Evolutionary conservation across 2,888 invertebrate species (phyloP).

Genomic region (Oxyscelio sp.): DNA sequence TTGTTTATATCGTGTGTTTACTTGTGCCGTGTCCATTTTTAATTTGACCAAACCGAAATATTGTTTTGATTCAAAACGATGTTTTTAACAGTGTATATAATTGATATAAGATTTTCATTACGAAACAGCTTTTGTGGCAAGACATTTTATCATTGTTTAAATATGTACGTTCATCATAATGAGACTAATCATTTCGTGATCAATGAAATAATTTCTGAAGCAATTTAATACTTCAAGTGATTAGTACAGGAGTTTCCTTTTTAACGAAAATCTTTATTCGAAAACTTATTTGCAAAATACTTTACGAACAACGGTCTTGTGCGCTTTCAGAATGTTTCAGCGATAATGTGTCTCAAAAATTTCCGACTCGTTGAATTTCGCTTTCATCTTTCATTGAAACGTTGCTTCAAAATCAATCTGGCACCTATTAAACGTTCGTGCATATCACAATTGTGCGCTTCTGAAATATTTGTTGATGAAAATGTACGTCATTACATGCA

Average conservation of each 20-base stretch:
- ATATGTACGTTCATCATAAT: no score
- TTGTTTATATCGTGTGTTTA: no score
- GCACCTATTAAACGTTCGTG: constrained; percentile 3
- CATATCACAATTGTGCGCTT: background rate
- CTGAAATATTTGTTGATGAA: background rate
- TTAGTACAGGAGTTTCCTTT: background rate
- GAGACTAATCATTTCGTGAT: background rate
- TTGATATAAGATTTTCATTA: no score
- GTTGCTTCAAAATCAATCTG: background rate
- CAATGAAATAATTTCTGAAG: background rate
- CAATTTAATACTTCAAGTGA: background rate
- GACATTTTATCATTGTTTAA: no score
- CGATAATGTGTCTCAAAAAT: constrained; percentile 3
- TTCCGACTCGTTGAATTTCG: constrained; percentile 11
- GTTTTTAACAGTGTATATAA: no score
- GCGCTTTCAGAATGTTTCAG: constrained; percentile 13
- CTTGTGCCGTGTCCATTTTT: no score
- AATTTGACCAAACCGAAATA: no score
- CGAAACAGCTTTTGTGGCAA: no score
- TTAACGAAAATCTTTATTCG: constrained; percentile 3
- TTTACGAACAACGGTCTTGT: constrained; percentile 12
- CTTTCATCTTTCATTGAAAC: constrained; percentile 1
- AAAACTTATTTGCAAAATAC: constrained; percentile 25
- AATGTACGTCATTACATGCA: background rate
- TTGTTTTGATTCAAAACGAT: no score